A percentile compares a stretch with the other conserved stretches of the same genome.
These are phyloP conservation scores for Protaetia brevitarsis DNA, from an alignment of 1,140 invertebrate genomes.

Conservation along the genomic window DNA sequence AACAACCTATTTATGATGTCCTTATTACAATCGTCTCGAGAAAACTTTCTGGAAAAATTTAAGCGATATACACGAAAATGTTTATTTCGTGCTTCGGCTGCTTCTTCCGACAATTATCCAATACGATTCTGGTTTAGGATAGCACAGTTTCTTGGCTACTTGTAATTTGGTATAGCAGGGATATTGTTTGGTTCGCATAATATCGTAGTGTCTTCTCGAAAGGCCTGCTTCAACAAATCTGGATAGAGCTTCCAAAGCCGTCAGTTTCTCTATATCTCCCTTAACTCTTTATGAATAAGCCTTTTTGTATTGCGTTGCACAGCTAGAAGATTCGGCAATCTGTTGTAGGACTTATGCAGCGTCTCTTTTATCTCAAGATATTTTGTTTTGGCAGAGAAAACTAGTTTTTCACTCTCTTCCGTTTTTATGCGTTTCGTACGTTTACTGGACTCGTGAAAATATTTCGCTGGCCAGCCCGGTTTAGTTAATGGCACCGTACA, in stretches of 20 bases:
- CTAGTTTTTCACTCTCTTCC: no score
- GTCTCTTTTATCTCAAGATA: no score
- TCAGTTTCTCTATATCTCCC: conserved; percentile 7
- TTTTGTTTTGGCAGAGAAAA: no score
- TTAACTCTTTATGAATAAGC: background rate
- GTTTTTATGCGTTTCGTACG: no score
- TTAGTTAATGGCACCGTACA: no score
- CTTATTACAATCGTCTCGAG: background rate
- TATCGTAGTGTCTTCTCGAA: conserved; percentile 8
- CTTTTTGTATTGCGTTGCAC: conserved; percentile 5
- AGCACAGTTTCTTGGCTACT: conserved; percentile 16
- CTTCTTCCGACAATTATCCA: conserved; percentile 29
- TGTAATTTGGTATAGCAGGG: conserved; percentile 17
- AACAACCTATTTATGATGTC: background rate
- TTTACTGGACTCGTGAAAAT: no score
- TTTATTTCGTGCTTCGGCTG: conserved; percentile 3
- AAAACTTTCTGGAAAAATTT: conserved; percentile 1
- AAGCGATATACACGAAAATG: background rate
- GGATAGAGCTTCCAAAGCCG: conserved; percentile 19
- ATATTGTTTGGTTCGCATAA: background rate
- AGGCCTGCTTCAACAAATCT: conserved; percentile 20
- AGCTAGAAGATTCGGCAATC: background rate
- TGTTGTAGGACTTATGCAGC: background rate
- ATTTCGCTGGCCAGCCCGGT: no score
- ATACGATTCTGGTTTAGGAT: conserved; percentile 26